These are phyloP conservation scores for Gastrophryne carolinensis DNA, from an alignment of 2,797 vertebrate species.

Conservation along the genomic window DNA sequence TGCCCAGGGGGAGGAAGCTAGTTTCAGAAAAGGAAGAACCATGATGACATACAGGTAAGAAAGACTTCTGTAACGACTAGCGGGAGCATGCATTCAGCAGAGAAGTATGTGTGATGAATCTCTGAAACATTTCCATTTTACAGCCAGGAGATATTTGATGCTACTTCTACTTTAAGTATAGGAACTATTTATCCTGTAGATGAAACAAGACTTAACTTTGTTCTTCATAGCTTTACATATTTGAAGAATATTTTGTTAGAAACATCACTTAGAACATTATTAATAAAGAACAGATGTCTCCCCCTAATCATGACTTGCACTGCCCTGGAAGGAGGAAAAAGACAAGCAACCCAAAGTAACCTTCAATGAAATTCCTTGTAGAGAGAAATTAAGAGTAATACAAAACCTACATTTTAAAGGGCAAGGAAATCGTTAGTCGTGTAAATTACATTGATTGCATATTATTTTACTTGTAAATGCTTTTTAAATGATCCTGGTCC, in stretches of 20 bases:
- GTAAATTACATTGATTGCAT: neutral
- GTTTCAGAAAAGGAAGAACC: no score
- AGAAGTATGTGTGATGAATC: no score
- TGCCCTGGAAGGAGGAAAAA: neutral
- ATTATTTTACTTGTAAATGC: neutral
- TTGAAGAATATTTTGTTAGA: slow-evolving; percentile 1
- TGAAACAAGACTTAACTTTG: neutral
- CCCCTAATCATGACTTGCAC: slow-evolving; percentile 4
- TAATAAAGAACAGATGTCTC: slow-evolving; percentile 32
- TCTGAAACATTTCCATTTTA: no score
- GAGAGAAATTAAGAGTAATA: neutral
- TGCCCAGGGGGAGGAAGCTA: no score
- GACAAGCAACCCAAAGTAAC: neutral
- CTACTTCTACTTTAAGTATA: neutral
- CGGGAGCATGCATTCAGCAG: no score
- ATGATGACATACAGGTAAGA: no score
- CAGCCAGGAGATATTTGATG: no score
- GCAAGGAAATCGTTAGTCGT: slow-evolving; percentile 56
- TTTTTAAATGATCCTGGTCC: neutral
- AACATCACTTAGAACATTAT: slow-evolving; percentile 14
- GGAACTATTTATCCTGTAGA: neutral
- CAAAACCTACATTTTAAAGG: slow-evolving; percentile 56
- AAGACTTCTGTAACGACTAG: no score
- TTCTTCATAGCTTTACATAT: neutral
- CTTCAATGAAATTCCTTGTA: neutral